Conservation (phyloP, 2,797 vertebrate genomes). For the Rhincodon typus region DNA sequence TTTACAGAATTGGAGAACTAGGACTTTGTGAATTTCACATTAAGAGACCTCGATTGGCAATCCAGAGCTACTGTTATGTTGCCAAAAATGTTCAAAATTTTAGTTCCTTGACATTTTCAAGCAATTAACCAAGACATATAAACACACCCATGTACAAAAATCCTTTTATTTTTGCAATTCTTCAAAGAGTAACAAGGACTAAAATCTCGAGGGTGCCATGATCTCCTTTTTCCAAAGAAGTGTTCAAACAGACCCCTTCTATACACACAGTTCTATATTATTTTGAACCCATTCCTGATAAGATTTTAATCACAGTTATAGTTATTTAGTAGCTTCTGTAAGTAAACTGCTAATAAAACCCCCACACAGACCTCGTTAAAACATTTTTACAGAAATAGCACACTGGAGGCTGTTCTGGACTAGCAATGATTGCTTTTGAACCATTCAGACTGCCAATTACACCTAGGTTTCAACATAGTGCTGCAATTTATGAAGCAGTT, state of each 20-base stretch:
- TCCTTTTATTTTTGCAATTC: background rate
- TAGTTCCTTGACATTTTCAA: background rate
- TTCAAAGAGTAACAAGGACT: background rate
- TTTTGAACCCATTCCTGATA: background rate
- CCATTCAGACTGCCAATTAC: background rate
- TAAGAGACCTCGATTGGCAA: background rate
- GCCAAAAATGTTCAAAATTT: background rate
- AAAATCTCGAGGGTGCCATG: background rate
- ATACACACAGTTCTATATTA: background rate
- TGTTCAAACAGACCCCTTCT: background rate
- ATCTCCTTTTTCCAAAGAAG: background rate
- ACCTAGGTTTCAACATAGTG: background rate
- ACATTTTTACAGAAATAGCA: background rate
- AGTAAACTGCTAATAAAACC: background rate
- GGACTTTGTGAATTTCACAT: background rate
- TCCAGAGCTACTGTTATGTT: background rate
- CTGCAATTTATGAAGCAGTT: conserved; percentile 1
- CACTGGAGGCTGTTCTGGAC: background rate
- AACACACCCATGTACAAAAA: background rate
- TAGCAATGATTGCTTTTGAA: background rate
- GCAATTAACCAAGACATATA: background rate
- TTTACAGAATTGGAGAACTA: background rate
- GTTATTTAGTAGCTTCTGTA: background rate
- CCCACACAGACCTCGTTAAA: background rate
- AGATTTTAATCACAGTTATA: background rate